These are phyloP conservation scores for Escarpia spicata DNA, from an alignment of 2,888 invertebrate genomes.

Conservation along the genomic window DNA sequence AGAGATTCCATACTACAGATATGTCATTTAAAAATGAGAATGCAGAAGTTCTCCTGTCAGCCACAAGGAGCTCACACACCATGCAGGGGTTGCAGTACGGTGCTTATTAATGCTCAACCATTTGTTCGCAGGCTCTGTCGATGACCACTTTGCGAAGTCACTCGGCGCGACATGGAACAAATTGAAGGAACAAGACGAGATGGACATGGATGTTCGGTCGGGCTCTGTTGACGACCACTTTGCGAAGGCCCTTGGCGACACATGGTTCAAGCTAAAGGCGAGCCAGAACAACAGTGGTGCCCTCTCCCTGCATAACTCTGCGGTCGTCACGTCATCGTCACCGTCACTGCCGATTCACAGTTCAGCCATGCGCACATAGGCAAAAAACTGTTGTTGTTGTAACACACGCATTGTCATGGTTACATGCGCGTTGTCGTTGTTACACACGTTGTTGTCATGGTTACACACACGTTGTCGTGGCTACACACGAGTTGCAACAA, in stretches of 20 bases:
- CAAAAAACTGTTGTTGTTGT: not conserved
- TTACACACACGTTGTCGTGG: not conserved
- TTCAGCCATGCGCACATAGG: constrained; percentile 9
- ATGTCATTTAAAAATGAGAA: not conserved
- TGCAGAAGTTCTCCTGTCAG: not conserved
- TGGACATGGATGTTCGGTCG: constrained; percentile 30
- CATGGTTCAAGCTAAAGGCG: constrained; percentile 72
- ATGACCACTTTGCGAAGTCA: constrained; percentile 92
- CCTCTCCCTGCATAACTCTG: not conserved
- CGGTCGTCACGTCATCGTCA: not conserved
- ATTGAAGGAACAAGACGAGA: constrained; percentile 54
- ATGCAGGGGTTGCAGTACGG: not conserved
- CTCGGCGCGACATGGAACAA: constrained; percentile 80
- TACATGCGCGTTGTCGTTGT: not conserved
- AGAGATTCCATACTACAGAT: not conserved
- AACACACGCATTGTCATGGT: not conserved
- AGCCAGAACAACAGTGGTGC: not conserved
- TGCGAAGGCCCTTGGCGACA: constrained; percentile 85
- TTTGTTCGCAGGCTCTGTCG: constrained; percentile 72
- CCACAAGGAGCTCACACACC: not conserved
- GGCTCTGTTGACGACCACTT: constrained; percentile 86
- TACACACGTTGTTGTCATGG: not conserved
- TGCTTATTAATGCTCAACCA: constrained; percentile 63
- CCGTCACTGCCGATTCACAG: not conserved
- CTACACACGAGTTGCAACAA: not conserved